A percentile compares a stretch with the other conserved stretches of the same genome.
These are phyloP conservation scores for Zosterops japonicus DNA, from an alignment of 2,113 vertebrate genomes.

Conservation along the genomic window DNA sequence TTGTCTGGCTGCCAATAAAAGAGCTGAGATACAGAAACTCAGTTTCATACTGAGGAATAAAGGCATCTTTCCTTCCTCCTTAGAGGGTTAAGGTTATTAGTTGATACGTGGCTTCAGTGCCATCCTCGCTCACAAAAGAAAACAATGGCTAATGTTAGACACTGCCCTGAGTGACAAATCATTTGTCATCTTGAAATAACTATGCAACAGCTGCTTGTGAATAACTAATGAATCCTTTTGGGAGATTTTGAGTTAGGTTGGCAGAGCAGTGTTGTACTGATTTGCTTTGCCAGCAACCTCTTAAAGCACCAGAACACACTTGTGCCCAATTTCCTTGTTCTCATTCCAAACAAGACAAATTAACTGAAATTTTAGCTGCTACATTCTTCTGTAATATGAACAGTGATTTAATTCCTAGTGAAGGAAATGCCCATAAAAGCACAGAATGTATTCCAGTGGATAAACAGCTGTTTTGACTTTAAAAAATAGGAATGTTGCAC, in stretches of 20 bases:
- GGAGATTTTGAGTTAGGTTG: background rate
- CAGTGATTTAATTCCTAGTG: background rate
- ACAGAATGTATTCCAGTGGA: background rate
- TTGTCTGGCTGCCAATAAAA: background rate
- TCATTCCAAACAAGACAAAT: background rate
- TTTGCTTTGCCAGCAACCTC: slow-evolving; percentile 15
- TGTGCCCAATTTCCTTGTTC: background rate
- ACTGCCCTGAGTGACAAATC: background rate
- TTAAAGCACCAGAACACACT: slow-evolving; percentile 1
- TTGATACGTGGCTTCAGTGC: background rate
- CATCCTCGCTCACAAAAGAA: background rate
- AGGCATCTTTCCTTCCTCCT: background rate
- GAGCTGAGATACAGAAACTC: background rate
- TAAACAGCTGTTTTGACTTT: background rate
- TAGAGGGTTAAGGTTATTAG: background rate
- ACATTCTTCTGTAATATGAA: background rate
- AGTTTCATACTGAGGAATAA: background rate
- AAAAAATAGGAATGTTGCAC: background rate
- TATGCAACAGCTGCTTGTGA: slow-evolving; percentile 19
- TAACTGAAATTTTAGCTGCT: background rate
- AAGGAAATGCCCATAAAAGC: background rate
- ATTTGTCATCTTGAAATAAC: background rate
- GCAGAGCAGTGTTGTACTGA: background rate
- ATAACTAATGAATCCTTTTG: slow-evolving; percentile 3
- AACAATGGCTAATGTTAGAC: background rate